Evolutionary conservation across 2,113 vertebrate genomes (phyloP), one percentile per base, ranked within the genome.

Genomic region (Taurulus bubalis): DNA sequence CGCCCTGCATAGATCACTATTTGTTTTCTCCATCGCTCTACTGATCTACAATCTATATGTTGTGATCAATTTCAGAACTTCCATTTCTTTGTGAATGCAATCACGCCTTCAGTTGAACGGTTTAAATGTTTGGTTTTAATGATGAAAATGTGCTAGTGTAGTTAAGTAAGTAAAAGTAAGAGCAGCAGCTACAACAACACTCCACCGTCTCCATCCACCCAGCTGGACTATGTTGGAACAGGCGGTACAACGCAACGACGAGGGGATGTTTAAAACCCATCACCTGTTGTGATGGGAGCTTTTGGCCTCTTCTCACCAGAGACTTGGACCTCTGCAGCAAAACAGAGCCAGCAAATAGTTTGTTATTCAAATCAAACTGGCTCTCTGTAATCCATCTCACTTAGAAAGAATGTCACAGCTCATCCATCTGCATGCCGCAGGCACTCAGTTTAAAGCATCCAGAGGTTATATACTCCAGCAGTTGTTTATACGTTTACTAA

Each of bases 321-420:
- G 67, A 74, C 51, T 30, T 55, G 49, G 59, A 71, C 80, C 84
- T 87, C 70, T 59, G 70, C 71, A 68, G 79, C 22, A 4, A 75
- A 65, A 67, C 64, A n/a, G 66, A 76, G 77, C 63, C 63, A 66
- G 34, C 26, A 87, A 71, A 86, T 55, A 36, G 75, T 59, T 79
- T 86, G 80, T 78, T 87, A 88, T 90, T 88, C 76, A 88, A 88
- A 91, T 89, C 77, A 77, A 90, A 85, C 64, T 26, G 67, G 71
- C 77, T 80, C 30, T 63, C 70, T 84, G 89, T 87, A 87, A 91
- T 92, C 87, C 71, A 84, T 92, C 92, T 83, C 82, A 90, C 90
- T 91, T 90, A 87, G 70, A 68, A 89, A 71, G 79, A 51, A 63
- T 87, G 92, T 85, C 89, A 89, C 81, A 87, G 51, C 58, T 53